Conservation (phyloP, 2,888 invertebrate genomes). For the Cheilosia impressa region DNA sequence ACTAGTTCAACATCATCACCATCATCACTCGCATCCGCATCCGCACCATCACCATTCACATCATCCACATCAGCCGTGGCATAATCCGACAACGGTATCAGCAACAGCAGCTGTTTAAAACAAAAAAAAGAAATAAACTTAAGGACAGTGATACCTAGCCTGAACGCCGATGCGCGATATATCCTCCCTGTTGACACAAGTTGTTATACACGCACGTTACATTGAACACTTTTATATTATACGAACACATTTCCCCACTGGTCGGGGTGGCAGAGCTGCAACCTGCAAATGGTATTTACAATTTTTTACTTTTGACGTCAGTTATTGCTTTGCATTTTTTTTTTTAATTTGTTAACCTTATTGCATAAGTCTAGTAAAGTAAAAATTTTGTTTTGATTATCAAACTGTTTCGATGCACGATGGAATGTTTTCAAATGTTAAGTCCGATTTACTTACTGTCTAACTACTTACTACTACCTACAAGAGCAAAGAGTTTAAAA, state of each 20-base stretch:
- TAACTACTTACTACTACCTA: no score
- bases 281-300: conserved; percentile 68
- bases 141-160: conserved; percentile 46
- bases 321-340: conserved; percentile 26
- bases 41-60: conserved; percentile 79
- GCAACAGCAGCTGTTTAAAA: conserved; percentile 83
- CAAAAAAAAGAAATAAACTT: conserved; percentile 39
- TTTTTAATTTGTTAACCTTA: neutral
- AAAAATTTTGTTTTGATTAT: neutral
- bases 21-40: conserved; percentile 80
- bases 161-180: conserved; percentile 18
- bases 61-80: conserved; percentile 83
- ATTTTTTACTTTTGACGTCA: conserved; percentile 37
- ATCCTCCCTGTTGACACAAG: conserved; percentile 8
- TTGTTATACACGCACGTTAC: conserved; percentile 51
- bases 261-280: conserved; percentile 42
- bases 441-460: no score
- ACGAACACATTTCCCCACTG: conserved; percentile 22
- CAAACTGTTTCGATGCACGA: no score
- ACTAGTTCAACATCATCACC: conserved; percentile 82
- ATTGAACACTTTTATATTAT: conserved; percentile 53
- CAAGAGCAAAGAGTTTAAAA: no score
- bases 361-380: neutral
- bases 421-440: no score
- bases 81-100: conserved; percentile 82